These are phyloP conservation scores for Rattus rattus DNA, from an alignment of 2,113 vertebrate genomes.

Conservation along the genomic window DNA sequence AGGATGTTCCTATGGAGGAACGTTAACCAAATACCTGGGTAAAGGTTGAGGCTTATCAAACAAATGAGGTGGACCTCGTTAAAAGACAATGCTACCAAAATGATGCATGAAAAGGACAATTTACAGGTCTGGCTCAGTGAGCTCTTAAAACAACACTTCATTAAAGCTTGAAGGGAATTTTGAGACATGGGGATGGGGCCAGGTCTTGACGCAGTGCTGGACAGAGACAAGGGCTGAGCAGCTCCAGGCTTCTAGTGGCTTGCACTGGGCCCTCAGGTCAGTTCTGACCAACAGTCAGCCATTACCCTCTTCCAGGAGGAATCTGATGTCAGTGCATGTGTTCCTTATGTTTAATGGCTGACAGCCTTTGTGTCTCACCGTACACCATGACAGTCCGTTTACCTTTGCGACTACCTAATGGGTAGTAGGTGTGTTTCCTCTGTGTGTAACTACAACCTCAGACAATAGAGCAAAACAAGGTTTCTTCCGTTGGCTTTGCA, in stretches of 20 bases:
- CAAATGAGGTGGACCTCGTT: not conserved
- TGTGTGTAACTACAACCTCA: not conserved
- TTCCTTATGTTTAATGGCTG: not conserved
- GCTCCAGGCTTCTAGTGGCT: not conserved
- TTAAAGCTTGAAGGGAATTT: not conserved
- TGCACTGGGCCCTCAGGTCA: not conserved
- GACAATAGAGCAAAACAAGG: not conserved
- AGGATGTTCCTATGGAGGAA: slow-evolving; percentile 6
- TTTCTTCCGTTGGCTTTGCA: not conserved
- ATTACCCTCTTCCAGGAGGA: not conserved
- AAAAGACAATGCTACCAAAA: slow-evolving; percentile 17
- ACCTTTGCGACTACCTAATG: slow-evolving; percentile 30
- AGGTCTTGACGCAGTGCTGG: not conserved
- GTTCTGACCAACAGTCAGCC: not conserved
- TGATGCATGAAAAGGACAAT: not conserved
- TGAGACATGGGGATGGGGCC: not conserved
- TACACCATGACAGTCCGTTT: not conserved
- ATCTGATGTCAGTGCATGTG: not conserved
- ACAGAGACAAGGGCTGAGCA: not conserved
- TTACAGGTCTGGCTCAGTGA: not conserved
- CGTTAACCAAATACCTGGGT: not conserved
- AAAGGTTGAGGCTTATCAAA: not conserved
- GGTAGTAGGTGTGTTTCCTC: not conserved
- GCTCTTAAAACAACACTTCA: not conserved
- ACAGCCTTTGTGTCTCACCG: not conserved